These are phyloP conservation scores for Aotus griseimembra DNA, from an alignment of 2,797 vertebrate genomes.

Conservation along the genomic window DNA sequence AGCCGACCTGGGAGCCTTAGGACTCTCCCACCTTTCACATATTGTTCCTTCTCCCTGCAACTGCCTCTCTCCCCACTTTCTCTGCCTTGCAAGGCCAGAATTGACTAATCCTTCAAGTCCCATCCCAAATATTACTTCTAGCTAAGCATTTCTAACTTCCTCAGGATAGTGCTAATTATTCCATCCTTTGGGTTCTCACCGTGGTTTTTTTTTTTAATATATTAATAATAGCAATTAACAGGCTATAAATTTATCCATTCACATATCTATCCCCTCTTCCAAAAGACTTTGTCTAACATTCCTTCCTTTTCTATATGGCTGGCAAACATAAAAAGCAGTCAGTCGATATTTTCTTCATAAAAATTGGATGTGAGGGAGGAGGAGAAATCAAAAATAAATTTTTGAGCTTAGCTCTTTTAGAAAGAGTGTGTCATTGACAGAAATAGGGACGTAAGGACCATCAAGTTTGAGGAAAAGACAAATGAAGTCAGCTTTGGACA, in stretches of 20 bases:
- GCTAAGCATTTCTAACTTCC: neutral
- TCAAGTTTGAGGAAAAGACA: neutral
- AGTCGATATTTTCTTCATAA: neutral
- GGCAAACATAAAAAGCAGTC: neutral
- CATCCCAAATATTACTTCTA: neutral
- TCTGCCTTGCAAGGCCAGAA: neutral
- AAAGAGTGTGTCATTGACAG: neutral
- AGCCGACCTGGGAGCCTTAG: neutral
- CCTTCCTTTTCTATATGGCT: neutral
- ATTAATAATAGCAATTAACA: neutral
- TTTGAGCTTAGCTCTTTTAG: neutral
- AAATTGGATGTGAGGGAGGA: neutral
- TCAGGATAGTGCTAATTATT: neutral
- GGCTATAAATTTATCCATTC: neutral
- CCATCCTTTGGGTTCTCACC: neutral
- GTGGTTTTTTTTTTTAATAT: neutral
- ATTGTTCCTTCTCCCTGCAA: neutral
- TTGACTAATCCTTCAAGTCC: neutral
- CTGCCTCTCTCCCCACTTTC: neutral
- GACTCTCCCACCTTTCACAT: neutral
- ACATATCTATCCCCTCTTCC: neutral
- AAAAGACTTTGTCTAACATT: neutral
- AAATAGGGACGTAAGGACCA: neutral
- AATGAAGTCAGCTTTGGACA: neutral
- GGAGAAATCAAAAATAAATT: neutral